Conservation (phyloP, 2,888 invertebrate species). For the Teleiodes luculella region DNA sequence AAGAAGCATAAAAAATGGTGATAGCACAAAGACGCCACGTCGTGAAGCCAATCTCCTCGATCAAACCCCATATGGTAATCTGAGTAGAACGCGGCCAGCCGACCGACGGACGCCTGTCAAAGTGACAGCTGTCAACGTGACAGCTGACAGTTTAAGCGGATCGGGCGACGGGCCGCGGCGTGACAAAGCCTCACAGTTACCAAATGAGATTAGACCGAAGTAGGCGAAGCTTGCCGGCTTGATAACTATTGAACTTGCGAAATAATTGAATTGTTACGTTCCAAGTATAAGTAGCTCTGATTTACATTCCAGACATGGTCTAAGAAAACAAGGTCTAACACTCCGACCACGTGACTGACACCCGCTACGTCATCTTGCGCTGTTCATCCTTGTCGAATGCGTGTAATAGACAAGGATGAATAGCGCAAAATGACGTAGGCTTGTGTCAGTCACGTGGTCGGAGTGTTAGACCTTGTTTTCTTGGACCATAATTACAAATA, state of each 20-base stretch:
- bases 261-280: not conserved
- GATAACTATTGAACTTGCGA: conserved; percentile 11
- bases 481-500: too few relatives aligned
- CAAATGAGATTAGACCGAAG: conserved; percentile 97
- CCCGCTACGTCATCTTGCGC: too few relatives aligned
- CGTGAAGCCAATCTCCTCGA: conserved; percentile 71
- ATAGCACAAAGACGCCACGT: conserved; percentile 75
- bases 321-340: too few relatives aligned
- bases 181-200: conserved; percentile 93
- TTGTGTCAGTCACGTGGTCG: too few relatives aligned
- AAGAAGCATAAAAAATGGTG: conserved; percentile 41
- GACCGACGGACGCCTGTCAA: conserved; percentile 36
- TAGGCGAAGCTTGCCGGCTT: conserved; percentile 65
- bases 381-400: too few relatives aligned
- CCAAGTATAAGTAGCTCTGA: not conserved
- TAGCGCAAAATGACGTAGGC: too few relatives aligned
- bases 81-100: conserved; percentile 77
- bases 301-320: too few relatives aligned
- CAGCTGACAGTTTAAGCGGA: conserved; percentile 35
- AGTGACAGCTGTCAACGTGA: conserved; percentile 33
- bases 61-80: conserved; percentile 93
- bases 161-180: conserved; percentile 44
- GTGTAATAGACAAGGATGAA: too few relatives aligned
- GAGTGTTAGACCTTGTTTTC: too few relatives aligned
- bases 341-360: too few relatives aligned